A percentile compares a stretch with the other conserved stretches of the same genome.
Conservation (phyloP, 2,797 vertebrate species). For the Pseudochirops corinnae region DNA sequence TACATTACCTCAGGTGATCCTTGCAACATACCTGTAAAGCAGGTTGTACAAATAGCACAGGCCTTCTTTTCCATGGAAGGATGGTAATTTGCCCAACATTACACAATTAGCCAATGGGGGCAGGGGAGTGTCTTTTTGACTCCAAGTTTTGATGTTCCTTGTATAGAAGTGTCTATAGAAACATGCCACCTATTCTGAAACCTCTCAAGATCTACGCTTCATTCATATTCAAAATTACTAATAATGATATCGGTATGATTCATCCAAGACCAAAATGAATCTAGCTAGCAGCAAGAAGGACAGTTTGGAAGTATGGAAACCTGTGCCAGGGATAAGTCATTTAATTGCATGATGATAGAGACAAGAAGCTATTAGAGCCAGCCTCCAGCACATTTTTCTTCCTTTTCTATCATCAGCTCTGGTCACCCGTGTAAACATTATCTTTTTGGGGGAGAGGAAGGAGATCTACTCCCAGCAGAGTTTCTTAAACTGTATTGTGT, state of each 20-base stretch:
- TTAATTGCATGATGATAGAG: background rate
- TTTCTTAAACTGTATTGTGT: background rate
- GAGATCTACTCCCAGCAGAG: background rate
- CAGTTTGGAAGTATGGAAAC: background rate
- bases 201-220: background rate
- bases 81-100: background rate
- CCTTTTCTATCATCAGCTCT: background rate
- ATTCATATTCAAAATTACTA: background rate
- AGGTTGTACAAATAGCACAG: background rate
- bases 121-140: background rate
- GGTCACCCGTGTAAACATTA: background rate
- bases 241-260: background rate
- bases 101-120: background rate
- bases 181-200: background rate
- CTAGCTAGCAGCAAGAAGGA: background rate
- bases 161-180: background rate
- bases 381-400: background rate
- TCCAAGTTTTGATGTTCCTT: background rate
- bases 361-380: background rate
- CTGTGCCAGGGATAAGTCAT: background rate
- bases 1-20: background rate
- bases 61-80: background rate
- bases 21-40: background rate
- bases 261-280: background rate
- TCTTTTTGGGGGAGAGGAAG: slow-evolving; percentile 8